phyloP scores from a whole-genome alignment of 1,140 invertebrate genomes.

The Plectrocnemia conspersa region DNA sequence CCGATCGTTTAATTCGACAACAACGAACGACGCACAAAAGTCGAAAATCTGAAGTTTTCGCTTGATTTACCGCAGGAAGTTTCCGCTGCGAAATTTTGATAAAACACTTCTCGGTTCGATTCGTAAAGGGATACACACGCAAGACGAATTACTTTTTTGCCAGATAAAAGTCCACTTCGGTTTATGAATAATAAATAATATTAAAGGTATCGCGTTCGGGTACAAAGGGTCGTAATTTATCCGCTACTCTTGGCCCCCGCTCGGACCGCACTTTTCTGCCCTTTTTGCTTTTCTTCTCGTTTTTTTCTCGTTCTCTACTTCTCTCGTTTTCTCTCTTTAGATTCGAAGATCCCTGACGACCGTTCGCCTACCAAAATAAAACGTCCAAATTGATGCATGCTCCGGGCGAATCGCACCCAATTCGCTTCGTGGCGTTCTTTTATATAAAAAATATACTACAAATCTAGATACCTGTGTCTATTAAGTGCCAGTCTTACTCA shows the following conservation, averaged over 20 bases:
- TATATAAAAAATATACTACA: too few relatives aligned
- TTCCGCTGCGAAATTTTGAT: too few relatives aligned
- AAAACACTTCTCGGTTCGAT: neutral
- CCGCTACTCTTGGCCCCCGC: neutral
- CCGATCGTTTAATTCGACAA: neutral
- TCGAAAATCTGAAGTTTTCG: too few relatives aligned
- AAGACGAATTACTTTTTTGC: too few relatives aligned
- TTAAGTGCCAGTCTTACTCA: too few relatives aligned
- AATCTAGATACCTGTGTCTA: too few relatives aligned
- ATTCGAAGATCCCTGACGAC: neutral
- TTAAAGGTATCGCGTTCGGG: slow-evolving; percentile 2
- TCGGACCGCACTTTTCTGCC: neutral
- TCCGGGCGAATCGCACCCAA: too few relatives aligned
- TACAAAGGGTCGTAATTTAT: slow-evolving; percentile 14
- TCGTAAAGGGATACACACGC: neutral
- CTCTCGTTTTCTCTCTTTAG: neutral
- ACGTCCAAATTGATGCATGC: too few relatives aligned
- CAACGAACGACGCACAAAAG: neutral
- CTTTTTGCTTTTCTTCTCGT: neutral
- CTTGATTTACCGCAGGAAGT: too few relatives aligned
- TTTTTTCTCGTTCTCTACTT: neutral
- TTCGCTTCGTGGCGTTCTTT: too few relatives aligned
- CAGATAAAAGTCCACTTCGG: neutral
- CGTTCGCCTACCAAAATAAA: neutral
- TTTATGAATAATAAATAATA: slow-evolving; percentile 17